Conservation (phyloP, 2,797 vertebrate genomes). For the Eutrigla gurnardus region DNA sequence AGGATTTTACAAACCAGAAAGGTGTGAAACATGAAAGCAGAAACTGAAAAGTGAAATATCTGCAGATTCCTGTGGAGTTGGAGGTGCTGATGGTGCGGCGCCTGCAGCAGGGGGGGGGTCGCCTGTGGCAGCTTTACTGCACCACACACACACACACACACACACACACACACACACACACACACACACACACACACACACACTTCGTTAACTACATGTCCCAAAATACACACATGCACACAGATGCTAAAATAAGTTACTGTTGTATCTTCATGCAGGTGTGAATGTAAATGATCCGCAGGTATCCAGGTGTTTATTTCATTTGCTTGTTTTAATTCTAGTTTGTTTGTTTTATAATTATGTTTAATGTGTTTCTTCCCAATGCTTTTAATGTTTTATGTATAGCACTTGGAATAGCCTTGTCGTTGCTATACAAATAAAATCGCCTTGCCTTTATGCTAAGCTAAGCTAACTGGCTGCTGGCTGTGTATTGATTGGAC, state of each 20-base stretch:
- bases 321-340: too few species aligned
- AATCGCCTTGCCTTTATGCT: not conserved
- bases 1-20: constrained; percentile 52
- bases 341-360: too few species aligned
- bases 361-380: too few species aligned
- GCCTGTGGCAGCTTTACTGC: constrained; percentile 25
- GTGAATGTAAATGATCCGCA: too few species aligned
- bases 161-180: constrained; percentile 8
- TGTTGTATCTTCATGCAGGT: not conserved
- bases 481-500: not conserved
- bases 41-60: constrained; percentile 52
- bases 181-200: not conserved
- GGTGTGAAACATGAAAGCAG: constrained; percentile 55
- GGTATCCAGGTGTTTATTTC: too few species aligned
- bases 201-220: not conserved
- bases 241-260: not conserved
- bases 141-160: constrained; percentile 19
- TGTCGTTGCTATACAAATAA: too few species aligned
- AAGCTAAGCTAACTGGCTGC: not conserved
- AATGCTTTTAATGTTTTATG: too few species aligned
- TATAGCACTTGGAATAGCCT: too few species aligned
- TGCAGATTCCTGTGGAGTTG: constrained; percentile 59
- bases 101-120: constrained; percentile 44
- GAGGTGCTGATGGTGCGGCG: constrained; percentile 62
- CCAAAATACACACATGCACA: not conserved